phyloP scores from a whole-genome alignment of 2,797 vertebrate genomes.

The Etheostoma perlongum region DNA sequence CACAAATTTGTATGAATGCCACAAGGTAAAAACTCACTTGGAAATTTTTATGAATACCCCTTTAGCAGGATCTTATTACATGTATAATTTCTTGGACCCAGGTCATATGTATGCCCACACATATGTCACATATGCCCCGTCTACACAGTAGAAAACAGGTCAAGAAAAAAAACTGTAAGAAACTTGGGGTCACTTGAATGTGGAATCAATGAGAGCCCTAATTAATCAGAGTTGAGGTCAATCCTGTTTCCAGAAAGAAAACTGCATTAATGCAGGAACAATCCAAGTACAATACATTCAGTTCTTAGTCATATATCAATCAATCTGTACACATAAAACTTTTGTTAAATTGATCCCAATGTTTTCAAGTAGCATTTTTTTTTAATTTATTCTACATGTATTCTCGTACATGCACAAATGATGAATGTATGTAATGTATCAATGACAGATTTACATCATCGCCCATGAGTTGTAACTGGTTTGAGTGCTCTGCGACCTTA shows the following conservation, averaged over 20 bases:
- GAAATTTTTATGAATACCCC: slow-evolving; percentile 22
- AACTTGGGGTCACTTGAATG: slow-evolving; percentile 21
- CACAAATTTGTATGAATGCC: not conserved
- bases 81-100: slow-evolving; percentile 11
- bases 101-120: slow-evolving; percentile 7
- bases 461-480: slow-evolving; percentile 28
- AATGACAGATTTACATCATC: slow-evolving; percentile 37
- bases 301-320: slow-evolving; percentile 58
- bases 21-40: not conserved
- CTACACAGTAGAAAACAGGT: slow-evolving; percentile 76
- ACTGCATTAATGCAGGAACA: slow-evolving; percentile 68
- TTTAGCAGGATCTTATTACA: slow-evolving; percentile 17
- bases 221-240: slow-evolving; percentile 36
- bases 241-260: slow-evolving; percentile 48
- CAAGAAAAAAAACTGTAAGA: slow-evolving; percentile 20
- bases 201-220: slow-evolving; percentile 43
- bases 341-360: slow-evolving; percentile 24
- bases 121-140: slow-evolving; percentile 30
- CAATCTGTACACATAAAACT: slow-evolving; percentile 50
- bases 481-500: slow-evolving; percentile 41
- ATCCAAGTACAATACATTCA: slow-evolving; percentile 79
- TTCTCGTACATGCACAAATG: slow-evolving; percentile 54
- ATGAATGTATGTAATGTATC: slow-evolving; percentile 11
- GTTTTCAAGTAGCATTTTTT: slow-evolving; percentile 20
- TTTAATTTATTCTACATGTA: not conserved